These are phyloP conservation scores for Urechis unicinctus DNA, from an alignment of 2,888 invertebrate species.

Conservation along the genomic window DNA sequence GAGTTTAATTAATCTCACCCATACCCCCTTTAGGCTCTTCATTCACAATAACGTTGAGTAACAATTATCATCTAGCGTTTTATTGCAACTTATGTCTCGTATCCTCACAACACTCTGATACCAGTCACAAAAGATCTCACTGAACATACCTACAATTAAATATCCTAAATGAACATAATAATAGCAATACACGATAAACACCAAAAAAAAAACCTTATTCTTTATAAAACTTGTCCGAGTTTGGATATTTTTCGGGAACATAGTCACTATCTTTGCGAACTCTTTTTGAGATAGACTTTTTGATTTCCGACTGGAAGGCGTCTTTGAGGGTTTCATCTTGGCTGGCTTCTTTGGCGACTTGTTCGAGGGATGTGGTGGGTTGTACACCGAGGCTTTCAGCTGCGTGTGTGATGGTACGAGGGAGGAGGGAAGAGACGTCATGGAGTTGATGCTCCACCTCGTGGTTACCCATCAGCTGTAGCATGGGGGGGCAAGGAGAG, in stretches of 20 bases:
- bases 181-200: too few relatives aligned
- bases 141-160: too few relatives aligned
- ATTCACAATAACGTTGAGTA: too few relatives aligned
- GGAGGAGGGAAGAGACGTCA: conserved; percentile 32
- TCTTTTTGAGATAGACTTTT: conserved; percentile 52
- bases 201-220: background rate
- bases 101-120: too few relatives aligned
- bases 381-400: conserved; percentile 56
- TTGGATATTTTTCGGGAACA: conserved; percentile 43
- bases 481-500: background rate
- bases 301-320: conserved; percentile 56
- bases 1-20: too few relatives aligned
- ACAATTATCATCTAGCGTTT: too few relatives aligned
- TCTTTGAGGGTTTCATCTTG: conserved; percentile 54
- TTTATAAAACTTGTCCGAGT: conserved; percentile 36
- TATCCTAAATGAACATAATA: too few relatives aligned
- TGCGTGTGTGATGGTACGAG: conserved; percentile 51
- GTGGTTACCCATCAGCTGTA: conserved; percentile 39
- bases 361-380: conserved; percentile 51
- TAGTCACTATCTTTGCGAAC: conserved; percentile 53
- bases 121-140: too few relatives aligned
- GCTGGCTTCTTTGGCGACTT: conserved; percentile 54
- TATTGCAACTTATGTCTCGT: too few relatives aligned
- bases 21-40: too few relatives aligned
- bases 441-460: conserved; percentile 26